Percentiles rank a stretch among this genome's conserved stretches.
phyloP scores from a whole-genome alignment of 2,888 invertebrate species.

The Macrosiphum euphorbiae region DNA sequence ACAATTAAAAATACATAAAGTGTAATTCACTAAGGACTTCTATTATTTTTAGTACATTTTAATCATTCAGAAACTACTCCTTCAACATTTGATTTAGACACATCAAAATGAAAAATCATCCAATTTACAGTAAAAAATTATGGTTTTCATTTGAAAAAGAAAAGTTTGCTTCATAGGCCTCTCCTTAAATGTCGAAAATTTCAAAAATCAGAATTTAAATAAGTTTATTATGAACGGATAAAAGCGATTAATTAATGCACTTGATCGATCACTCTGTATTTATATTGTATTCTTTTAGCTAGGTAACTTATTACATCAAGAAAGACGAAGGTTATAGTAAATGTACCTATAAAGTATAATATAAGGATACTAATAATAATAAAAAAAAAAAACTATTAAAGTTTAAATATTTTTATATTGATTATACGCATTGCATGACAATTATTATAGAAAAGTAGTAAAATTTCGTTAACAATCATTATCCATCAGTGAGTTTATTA shows the following conservation, averaged over 20 bases:
- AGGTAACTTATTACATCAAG: not conserved
- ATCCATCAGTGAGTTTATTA: not conserved
- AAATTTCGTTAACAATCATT: not conserved
- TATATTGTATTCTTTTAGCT: not conserved
- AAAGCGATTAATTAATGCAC: not conserved
- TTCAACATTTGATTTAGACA: not conserved
- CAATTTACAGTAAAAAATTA: not conserved
- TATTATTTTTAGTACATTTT: not conserved
- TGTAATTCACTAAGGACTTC: not conserved
- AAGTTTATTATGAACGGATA: not conserved
- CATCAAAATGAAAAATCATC: not conserved
- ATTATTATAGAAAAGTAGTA: not conserved
- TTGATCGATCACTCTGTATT: not conserved
- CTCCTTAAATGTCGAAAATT: not conserved
- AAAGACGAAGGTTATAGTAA: not conserved
- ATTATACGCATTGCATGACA: not conserved
- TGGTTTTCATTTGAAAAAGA: not conserved
- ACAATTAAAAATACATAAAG: not conserved
- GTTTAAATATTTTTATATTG: not conserved
- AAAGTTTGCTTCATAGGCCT: not conserved
- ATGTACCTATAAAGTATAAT: not conserved
- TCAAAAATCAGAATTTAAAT: not conserved
- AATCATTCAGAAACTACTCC: not conserved
- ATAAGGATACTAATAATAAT: not conserved
- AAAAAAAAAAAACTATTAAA: not conserved